Base-by-base conservation (phyloP, 2,797 vertebrate genomes). In the Cirrhinus mrigala region DNA sequence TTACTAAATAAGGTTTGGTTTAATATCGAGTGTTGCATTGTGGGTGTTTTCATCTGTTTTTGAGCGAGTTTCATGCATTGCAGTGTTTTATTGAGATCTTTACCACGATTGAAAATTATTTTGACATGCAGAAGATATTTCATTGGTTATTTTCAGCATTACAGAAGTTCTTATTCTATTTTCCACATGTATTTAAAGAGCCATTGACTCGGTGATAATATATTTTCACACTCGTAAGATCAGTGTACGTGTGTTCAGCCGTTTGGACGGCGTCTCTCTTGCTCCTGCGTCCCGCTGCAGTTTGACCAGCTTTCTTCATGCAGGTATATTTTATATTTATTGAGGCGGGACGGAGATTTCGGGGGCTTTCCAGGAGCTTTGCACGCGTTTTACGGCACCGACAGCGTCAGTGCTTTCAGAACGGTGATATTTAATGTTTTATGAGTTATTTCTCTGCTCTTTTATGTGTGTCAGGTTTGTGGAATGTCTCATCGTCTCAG, bases 241-340 rank as follows among this genome's bases (percentile, higher is more conserved):
- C 54, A 9, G 54, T 9, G 20, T 22, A 16, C 1, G 50, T 22
- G 56, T n/a, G 56, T 58, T 2, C 22, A 3, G 22, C 8, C 18
- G 46, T 48, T 7, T 2, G 52, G 50, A 18, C 50, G 15, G 16
- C 52, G 54, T 56, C 54, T 56, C 54, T 56, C 54, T 56, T 37
- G 4, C 33, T 37, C 54, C 54, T 56, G 48, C 48, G 54, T 56
- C 54, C 54, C 58, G 58, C 58, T 62, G 22, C 58, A 24, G n/a
- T 24, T n/a, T n/a, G 24, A 12, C 22, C 58, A 24, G 87, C 86
- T 87, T 71, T 86, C 60, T 85, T 82, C 76, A 78, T 88, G 68
- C 73, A 71, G 86, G 58, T 80, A 81, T 91, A 89, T 91, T 88
- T 92, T 79, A 81, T 91, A 90, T 92, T 89, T 92, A 89, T 89